Percentiles rank a stretch among this genome's conserved stretches.
Conservation (phyloP, 2,888 invertebrate genomes). For the Eugnorisma glareosa region DNA sequence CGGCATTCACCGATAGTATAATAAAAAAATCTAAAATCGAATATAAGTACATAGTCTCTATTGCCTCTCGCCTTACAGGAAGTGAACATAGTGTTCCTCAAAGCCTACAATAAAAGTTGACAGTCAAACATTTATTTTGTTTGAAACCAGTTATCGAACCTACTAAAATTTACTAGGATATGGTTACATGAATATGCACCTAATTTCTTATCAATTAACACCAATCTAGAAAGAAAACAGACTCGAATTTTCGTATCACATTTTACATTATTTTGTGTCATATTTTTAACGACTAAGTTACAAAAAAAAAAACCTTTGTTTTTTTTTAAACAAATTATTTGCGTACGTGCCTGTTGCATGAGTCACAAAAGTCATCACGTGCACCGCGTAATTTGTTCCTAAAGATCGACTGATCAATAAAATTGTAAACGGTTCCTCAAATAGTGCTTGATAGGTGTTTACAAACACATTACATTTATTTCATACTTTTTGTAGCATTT, state of each 20-base stretch:
- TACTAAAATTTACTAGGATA: slow-evolving; percentile 58
- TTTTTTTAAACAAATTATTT: slow-evolving; percentile 23
- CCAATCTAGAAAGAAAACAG: slow-evolving; percentile 30
- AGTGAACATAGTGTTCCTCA: slow-evolving; percentile 39
- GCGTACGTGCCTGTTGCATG: slow-evolving; percentile 21
- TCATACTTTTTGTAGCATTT: slow-evolving; percentile 19
- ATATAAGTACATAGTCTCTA: slow-evolving; percentile 38
- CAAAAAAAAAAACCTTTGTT: slow-evolving; percentile 29
- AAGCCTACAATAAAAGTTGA: slow-evolving; percentile 50
- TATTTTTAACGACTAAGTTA: slow-evolving; percentile 27
- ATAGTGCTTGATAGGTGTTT: slow-evolving; percentile 17
- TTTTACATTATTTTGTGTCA: slow-evolving; percentile 48
- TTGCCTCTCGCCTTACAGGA: slow-evolving; percentile 36
- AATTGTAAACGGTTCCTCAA: slow-evolving; percentile 36
- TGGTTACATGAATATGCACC: slow-evolving; percentile 64
- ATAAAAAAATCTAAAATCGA: slow-evolving; percentile 50
- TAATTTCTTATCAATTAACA: background rate
- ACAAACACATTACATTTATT: slow-evolving; percentile 34
- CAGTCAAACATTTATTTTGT: slow-evolving; percentile 56
- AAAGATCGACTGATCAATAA: slow-evolving; percentile 34
- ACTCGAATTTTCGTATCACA: slow-evolving; percentile 40
- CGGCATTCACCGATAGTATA: slow-evolving; percentile 29
- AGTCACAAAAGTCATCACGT: slow-evolving; percentile 15
- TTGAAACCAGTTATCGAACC: slow-evolving; percentile 40
- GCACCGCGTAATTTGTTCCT: slow-evolving; percentile 32